Conservation (phyloP, 1,140 invertebrate species). For the Drosophila yakuba region DNA sequence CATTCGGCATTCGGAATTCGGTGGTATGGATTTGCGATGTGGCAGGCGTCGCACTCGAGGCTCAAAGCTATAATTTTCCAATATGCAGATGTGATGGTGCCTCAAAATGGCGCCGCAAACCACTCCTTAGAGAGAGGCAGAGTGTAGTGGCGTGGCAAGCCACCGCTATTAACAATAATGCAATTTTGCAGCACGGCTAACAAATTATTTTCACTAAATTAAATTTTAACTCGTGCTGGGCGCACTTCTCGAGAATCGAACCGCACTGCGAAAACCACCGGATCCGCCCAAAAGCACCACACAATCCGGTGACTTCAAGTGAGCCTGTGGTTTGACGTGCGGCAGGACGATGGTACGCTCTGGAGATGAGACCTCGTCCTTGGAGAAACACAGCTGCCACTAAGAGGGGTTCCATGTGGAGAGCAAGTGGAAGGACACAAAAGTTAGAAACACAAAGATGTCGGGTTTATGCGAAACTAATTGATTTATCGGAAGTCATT, state of each 20-base stretch:
- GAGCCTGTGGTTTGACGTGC: conserved; percentile 68
- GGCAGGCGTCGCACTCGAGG: conserved; percentile 43
- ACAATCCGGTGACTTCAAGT: conserved; percentile 41
- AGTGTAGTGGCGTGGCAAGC: conserved; percentile 19
- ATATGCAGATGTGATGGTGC: conserved; percentile 79
- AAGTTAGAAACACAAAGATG: conserved; percentile 32
- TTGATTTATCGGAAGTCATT: conserved; percentile 35
- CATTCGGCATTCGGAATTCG: background rate
- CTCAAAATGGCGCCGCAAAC: conserved; percentile 71
- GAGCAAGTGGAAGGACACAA: conserved; percentile 35
- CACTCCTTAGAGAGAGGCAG: conserved; percentile 57
- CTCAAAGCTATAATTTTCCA: conserved; percentile 74
- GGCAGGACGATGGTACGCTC: conserved; percentile 56
- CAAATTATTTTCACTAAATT: conserved; percentile 84
- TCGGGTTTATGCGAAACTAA: conserved; percentile 17
- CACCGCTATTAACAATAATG: conserved; percentile 73
- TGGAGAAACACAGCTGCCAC: conserved; percentile 49
- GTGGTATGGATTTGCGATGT: conserved; percentile 13
- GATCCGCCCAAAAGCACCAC: conserved; percentile 54
- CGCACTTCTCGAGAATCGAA: conserved; percentile 65
- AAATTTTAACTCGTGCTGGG: conserved; percentile 84
- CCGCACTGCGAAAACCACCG: conserved; percentile 36
- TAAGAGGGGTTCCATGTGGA: conserved; percentile 32
- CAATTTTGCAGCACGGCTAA: conserved; percentile 78
- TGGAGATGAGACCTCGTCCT: conserved; percentile 18